phyloP scores from a whole-genome alignment of 1,140 invertebrate species.

The Pseudomyrmex concolor region DNA sequence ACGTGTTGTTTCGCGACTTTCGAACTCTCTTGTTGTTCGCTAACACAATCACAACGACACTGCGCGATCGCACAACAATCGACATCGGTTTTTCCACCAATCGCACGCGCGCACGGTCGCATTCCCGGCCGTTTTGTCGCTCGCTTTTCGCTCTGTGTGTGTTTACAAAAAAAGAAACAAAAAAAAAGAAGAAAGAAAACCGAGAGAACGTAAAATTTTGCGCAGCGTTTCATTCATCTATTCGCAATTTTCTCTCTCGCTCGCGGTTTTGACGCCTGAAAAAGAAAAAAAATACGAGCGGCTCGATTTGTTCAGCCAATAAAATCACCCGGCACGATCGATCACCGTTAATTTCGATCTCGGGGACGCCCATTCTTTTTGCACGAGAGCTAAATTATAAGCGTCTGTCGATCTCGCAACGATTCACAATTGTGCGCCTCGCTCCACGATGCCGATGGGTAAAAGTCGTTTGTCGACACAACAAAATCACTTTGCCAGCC shows the following conservation, averaged over 20 bases:
- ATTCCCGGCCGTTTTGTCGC: not conserved
- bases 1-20: not conserved
- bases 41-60: too few species aligned
- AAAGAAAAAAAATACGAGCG: conserved; percentile 26
- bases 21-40: conserved; percentile 22
- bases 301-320: conserved; percentile 55
- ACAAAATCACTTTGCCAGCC: conserved; percentile 62
- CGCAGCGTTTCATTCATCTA: conserved; percentile 40
- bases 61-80: not conserved
- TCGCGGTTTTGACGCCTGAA: conserved; percentile 8
- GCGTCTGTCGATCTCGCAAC: conserved; percentile 39
- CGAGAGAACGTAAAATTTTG: conserved; percentile 21
- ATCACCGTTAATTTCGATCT: conserved; percentile 58
- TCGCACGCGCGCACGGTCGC: conserved; percentile 18
- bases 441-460: not conserved
- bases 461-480: conserved; percentile 60
- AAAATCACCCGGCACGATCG: conserved; percentile 60
- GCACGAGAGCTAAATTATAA: conserved; percentile 53
- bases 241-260: conserved; percentile 40
- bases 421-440: conserved; percentile 46
- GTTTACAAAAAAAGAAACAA: conserved; percentile 53
- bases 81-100: not conserved
- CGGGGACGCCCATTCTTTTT: conserved; percentile 52
- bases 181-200: conserved; percentile 29
- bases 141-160: not conserved